A percentile compares a stretch with the other conserved stretches of the same genome.
phyloP scores from a whole-genome alignment of 2,888 invertebrate species.

The Ectropis crepuscularia region DNA sequence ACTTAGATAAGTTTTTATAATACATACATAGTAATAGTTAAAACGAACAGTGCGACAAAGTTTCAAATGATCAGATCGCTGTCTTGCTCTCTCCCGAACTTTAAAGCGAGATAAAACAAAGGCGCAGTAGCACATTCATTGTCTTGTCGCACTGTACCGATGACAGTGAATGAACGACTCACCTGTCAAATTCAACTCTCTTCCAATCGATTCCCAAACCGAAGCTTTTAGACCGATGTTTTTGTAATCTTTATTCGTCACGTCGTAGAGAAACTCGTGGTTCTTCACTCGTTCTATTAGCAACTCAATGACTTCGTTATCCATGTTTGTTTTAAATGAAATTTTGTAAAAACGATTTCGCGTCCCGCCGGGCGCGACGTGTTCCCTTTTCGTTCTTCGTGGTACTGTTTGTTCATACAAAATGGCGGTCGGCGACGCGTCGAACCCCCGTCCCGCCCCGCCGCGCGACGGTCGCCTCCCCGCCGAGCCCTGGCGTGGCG shows the following conservation, averaged over 20 bases:
- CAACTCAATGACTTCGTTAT: constrained; percentile 24
- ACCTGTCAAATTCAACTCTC: constrained; percentile 2
- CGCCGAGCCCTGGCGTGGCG: constrained; percentile 13
- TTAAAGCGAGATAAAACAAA: too few relatives aligned
- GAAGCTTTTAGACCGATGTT: constrained; percentile 28
- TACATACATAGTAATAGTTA: too few relatives aligned
- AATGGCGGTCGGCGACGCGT: constrained; percentile 10
- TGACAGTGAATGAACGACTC: background rate
- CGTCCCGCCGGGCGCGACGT: constrained; percentile 27
- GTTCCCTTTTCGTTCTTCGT: constrained; percentile 19
- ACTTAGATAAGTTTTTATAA: too few relatives aligned
- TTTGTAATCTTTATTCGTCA: constrained; percentile 32
- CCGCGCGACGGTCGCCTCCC: constrained; percentile 15
- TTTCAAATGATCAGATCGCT: too few relatives aligned
- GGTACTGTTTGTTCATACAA: constrained; percentile 12
- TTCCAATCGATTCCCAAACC: constrained; percentile 29
- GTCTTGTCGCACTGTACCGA: background rate
- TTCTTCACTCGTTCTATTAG: constrained; percentile 29
- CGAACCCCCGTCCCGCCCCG: constrained; percentile 32
- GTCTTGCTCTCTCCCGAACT: too few relatives aligned
- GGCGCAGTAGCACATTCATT: too few relatives aligned
- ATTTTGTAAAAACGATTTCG: background rate
- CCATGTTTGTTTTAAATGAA: background rate
- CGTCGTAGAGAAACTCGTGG: constrained; percentile 31
- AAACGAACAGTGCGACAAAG: too few relatives aligned